These are phyloP conservation scores for Eciton burchellii DNA, from an alignment of 1,140 invertebrate species.

Conservation along the genomic window DNA sequence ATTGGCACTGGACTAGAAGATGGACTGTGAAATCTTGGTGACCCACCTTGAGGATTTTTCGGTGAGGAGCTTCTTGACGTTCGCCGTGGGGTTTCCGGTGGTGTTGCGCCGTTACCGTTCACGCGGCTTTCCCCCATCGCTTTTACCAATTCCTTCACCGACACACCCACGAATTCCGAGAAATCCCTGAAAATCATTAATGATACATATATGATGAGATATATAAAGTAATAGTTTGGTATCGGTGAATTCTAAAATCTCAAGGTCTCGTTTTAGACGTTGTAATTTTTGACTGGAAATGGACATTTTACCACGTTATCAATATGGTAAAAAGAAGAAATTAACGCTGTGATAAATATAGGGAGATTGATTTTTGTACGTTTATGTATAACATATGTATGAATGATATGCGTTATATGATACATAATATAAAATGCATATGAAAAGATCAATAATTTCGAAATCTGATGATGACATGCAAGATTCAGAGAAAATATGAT, in stretches of 20 bases:
- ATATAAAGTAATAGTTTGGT: neutral
- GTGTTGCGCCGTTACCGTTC: conserved; percentile 92
- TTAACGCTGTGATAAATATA: neutral
- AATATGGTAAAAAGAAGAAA: neutral
- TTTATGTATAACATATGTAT: too few relatives aligned
- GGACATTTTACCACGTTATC: too few relatives aligned
- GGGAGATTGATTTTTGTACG: conserved; percentile 18
- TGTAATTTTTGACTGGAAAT: too few relatives aligned
- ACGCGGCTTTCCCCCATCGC: conserved; percentile 91
- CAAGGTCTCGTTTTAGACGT: too few relatives aligned
- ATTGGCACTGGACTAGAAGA: conserved; percentile 88
- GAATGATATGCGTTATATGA: too few relatives aligned
- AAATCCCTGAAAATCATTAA: conserved; percentile 83
- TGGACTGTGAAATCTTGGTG: conserved; percentile 86
- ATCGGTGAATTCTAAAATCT: neutral
- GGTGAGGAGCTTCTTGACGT: conserved; percentile 88
- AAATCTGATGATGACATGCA: neutral
- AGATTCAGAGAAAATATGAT: neutral
- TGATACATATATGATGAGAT: neutral
- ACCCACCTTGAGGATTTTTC: conserved; percentile 85
- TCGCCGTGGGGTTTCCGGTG: conserved; percentile 89
- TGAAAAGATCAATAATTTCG: neutral
- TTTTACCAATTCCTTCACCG: conserved; percentile 92
- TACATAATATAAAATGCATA: too few relatives aligned
- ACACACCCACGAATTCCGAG: conserved; percentile 90